Conservation (phyloP, 1,140 invertebrate genomes). For the Lucilia cuprina region DNA sequence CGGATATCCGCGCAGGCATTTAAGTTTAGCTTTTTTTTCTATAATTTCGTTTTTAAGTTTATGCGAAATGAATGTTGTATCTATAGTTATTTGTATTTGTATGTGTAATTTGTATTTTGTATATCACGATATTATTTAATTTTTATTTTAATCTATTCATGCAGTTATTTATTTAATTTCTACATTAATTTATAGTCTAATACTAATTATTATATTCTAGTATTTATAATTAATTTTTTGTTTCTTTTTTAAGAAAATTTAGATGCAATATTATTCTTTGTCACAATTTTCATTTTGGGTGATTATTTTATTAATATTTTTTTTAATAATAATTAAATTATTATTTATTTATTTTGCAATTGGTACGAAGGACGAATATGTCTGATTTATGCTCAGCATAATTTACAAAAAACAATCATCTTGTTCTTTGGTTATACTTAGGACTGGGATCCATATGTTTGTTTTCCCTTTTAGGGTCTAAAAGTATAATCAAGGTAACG, state of each 20-base stretch:
- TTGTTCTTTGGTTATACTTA: conserved; percentile 1
- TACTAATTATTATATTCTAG: not conserved
- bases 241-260: not conserved
- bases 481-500: not conserved
- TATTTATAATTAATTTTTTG: not conserved
- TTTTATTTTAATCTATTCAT: not conserved
- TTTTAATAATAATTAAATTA: not conserved
- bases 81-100: not conserved
- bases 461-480: not conserved
- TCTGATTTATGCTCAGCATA: not conserved
- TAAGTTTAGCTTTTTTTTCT: not conserved
- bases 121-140: not conserved
- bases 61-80: conserved; percentile 9
- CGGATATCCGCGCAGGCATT: not conserved
- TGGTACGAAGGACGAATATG: not conserved
- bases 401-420: not conserved
- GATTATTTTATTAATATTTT: not conserved
- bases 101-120: not conserved
- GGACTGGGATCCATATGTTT: too few relatives aligned
- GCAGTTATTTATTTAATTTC: too few relatives aligned
- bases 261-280: not conserved
- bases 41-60: not conserved
- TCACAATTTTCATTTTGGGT: not conserved
- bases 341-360: not conserved
- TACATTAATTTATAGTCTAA: not conserved